Evolutionary conservation across 1,140 invertebrate genomes (phyloP).

Genomic region (Gryllus bimaculatus): DNA sequence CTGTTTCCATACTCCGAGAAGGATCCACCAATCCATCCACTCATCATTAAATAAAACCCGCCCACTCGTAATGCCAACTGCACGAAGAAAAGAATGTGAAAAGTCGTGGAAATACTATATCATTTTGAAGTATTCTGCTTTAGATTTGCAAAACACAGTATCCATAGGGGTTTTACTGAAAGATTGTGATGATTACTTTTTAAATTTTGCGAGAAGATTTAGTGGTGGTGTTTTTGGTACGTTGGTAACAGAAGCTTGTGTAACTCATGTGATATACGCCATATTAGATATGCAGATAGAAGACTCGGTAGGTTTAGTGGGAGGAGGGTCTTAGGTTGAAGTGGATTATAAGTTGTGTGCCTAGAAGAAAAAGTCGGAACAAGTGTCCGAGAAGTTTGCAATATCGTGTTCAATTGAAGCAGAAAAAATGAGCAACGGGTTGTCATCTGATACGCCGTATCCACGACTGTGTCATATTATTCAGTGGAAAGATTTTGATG

Average conservation of each 20-base stretch:
- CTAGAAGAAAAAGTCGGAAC: background rate
- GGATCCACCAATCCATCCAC: too few species aligned
- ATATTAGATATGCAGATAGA: background rate
- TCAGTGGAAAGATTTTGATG: constrained; percentile 89
- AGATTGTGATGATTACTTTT: too few species aligned
- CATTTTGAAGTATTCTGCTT: too few species aligned
- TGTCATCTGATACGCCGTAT: constrained; percentile 28
- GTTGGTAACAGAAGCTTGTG: background rate
- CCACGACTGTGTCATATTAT: constrained; percentile 74
- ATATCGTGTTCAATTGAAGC: background rate
- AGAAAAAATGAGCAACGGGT: constrained; percentile 18
- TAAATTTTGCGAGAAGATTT: too few species aligned
- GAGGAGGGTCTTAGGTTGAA: background rate
- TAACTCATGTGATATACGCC: background rate
- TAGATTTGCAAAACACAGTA: too few species aligned
- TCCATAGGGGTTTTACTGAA: too few species aligned
- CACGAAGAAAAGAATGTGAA: too few species aligned
- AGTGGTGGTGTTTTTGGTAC: too few species aligned
- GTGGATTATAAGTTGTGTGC: background rate
- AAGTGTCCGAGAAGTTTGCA: background rate
- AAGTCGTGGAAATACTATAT: too few species aligned
- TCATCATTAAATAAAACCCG: too few species aligned
- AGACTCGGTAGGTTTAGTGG: background rate
- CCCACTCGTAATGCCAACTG: too few species aligned
- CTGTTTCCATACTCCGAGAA: too few species aligned